A percentile compares a stretch with the other conserved stretches of the same genome.
phyloP scores from a whole-genome alignment of 2,113 vertebrate genomes.

The Pituophis catenifer region DNA sequence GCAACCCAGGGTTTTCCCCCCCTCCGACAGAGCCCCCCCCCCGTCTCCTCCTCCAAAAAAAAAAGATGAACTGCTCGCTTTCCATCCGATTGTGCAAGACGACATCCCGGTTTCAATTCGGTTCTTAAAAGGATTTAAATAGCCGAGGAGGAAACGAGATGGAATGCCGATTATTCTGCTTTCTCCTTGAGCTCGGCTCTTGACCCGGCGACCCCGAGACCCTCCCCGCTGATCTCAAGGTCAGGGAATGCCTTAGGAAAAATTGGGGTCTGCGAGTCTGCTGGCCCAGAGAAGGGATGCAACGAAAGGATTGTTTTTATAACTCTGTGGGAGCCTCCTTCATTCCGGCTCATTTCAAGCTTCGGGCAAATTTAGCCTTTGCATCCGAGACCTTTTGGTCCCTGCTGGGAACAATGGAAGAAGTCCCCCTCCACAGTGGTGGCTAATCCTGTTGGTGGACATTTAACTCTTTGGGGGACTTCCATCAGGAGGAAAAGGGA shows the following conservation, averaged over 20 bases:
- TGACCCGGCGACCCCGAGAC: neutral
- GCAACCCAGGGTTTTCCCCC: neutral
- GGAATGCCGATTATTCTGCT: neutral
- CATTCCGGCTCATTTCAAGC: conserved; percentile 62
- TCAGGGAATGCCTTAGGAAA: conserved; percentile 34
- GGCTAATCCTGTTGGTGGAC: neutral
- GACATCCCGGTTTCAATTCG: neutral
- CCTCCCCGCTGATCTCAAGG: conserved; percentile 36
- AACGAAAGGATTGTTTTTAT: conserved; percentile 63
- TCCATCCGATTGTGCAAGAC: neutral
- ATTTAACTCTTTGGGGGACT: conserved; percentile 1
- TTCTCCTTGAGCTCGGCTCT: neutral
- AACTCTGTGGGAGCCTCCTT: conserved; percentile 62
- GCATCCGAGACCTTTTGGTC: conserved; percentile 15
- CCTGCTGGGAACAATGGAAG: conserved; percentile 5
- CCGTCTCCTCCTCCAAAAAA: neutral
- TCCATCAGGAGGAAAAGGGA: neutral
- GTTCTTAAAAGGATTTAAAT: neutral
- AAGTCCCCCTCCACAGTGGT: neutral
- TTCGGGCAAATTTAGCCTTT: conserved; percentile 50
- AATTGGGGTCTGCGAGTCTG: conserved; percentile 38
- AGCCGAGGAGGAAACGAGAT: neutral
- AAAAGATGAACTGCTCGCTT: neutral
- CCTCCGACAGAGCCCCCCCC: neutral
- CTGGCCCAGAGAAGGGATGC: conserved; percentile 51